phyloP scores from a whole-genome alignment of 2,797 vertebrate genomes.

The Oreortyx pictus region DNA sequence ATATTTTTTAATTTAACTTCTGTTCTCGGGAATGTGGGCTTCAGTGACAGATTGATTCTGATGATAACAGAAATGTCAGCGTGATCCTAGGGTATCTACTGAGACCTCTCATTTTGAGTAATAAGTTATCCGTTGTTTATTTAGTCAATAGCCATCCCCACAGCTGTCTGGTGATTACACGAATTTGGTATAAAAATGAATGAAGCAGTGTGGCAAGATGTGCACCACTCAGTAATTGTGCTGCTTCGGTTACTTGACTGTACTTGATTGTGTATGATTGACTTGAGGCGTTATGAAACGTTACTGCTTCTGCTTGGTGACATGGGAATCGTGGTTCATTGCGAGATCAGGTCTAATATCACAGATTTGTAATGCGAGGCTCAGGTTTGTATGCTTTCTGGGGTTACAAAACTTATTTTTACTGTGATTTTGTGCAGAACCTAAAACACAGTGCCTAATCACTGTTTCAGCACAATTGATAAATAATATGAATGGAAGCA shows the following conservation, averaged over 20 bases:
- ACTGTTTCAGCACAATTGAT: neutral
- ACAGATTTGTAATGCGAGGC: neutral
- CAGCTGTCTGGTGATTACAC: neutral
- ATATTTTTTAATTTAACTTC: neutral
- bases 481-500: neutral
- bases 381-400: neutral
- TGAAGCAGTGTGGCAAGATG: neutral
- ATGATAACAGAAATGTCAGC: neutral
- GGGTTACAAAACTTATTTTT: neutral
- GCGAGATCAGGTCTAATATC: neutral
- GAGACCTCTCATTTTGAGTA: neutral
- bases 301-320: neutral
- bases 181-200: neutral
- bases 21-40: neutral
- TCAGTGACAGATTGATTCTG: neutral
- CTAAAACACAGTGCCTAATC: neutral
- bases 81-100: neutral
- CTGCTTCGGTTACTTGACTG: neutral
- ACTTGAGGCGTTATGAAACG: neutral
- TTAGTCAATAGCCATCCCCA: neutral
- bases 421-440: neutral
- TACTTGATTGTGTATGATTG: neutral
- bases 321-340: neutral
- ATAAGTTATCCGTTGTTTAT: slow-evolving; percentile 15
- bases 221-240: neutral